phyloP scores from a whole-genome alignment of 2,113 vertebrate species.

The Actenoides lindsayi region DNA sequence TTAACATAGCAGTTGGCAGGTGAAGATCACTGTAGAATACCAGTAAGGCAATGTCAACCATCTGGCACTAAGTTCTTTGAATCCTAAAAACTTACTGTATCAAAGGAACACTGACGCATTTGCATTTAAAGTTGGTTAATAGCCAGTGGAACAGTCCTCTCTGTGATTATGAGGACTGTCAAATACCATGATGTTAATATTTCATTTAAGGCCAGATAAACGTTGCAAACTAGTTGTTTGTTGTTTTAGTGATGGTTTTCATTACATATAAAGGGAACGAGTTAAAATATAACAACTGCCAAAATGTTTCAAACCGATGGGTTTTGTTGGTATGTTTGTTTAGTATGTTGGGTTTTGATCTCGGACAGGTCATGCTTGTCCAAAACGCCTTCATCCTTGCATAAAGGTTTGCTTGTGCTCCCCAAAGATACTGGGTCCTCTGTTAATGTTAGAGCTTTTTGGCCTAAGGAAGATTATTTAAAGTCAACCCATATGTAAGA shows the following conservation, averaged over 20 bases:
- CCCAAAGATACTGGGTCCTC: not conserved
- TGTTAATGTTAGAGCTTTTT: not conserved
- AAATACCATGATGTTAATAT: not conserved
- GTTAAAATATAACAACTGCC: not conserved
- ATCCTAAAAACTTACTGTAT: not conserved
- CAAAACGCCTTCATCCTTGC: not conserved
- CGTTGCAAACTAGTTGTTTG: not conserved
- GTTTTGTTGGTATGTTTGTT: not conserved
- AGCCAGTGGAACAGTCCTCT: not conserved
- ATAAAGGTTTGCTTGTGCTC: not conserved
- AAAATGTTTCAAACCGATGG: not conserved
- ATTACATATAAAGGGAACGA: not conserved
- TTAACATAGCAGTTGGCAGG: not conserved
- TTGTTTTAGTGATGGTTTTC: not conserved
- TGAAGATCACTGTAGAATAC: not conserved
- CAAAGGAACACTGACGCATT: not conserved
- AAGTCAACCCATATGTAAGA: not conserved
- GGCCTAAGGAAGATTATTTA: not conserved
- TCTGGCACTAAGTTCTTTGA: not conserved
- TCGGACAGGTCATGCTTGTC: not conserved
- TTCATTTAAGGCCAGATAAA: not conserved
- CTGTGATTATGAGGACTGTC: not conserved
- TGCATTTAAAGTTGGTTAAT: not conserved
- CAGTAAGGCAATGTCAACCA: not conserved
- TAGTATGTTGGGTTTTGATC: not conserved